These are phyloP conservation scores for Lampropteryx suffumata DNA, from an alignment of 2,888 invertebrate genomes.

Conservation along the genomic window DNA sequence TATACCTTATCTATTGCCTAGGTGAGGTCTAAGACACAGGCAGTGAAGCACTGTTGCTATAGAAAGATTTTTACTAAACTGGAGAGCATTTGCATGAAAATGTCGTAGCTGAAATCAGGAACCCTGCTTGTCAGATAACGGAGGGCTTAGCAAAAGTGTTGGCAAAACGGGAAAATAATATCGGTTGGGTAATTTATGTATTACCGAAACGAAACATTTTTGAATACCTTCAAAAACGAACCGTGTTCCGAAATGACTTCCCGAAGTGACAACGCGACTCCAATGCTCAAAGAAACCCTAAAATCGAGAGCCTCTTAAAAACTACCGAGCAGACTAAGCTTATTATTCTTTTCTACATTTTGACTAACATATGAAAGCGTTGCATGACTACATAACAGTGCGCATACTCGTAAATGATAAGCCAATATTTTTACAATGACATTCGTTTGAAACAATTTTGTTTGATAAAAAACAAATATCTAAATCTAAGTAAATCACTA, in stretches of 20 bases:
- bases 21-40: constrained; percentile 3
- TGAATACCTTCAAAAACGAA: constrained; percentile 31
- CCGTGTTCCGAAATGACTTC: constrained; percentile 38
- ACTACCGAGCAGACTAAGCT: constrained; percentile 65
- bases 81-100: background rate
- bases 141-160: constrained; percentile 57
- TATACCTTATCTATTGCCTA: background rate
- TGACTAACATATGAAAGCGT: constrained; percentile 16
- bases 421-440: background rate
- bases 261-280: constrained; percentile 61
- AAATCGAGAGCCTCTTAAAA: constrained; percentile 52
- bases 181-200: constrained; percentile 2
- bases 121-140: constrained; percentile 76
- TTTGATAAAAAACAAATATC: too few relatives aligned
- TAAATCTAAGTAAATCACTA: too few relatives aligned
- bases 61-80: too few relatives aligned
- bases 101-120: constrained; percentile 77
- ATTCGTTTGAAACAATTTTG: too few relatives aligned
- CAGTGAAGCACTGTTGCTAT: background rate
- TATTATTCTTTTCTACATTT: constrained; percentile 46
- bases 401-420: constrained; percentile 6
- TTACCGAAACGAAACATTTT: constrained; percentile 27
- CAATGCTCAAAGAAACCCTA: constrained; percentile 69
- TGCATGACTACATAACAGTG: constrained; percentile 20
- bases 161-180: constrained; percentile 50